Conservation (phyloP, 2,888 invertebrate species). For the Andrena haemorrhoa region DNA sequence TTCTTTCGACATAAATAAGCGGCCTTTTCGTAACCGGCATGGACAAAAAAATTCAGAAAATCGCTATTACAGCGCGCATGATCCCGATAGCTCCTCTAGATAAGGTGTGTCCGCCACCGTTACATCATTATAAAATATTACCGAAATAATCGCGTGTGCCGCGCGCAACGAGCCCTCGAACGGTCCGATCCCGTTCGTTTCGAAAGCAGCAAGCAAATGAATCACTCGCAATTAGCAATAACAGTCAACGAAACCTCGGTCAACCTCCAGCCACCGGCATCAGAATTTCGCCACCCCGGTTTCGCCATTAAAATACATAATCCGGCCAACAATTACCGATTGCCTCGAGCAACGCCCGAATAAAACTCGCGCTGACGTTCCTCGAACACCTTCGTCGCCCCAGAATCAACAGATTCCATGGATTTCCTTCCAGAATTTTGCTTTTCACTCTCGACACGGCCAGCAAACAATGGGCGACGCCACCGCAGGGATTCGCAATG, state of each 20-base stretch:
- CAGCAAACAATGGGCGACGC: conserved; percentile 28
- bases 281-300: not conserved
- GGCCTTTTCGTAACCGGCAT: not conserved
- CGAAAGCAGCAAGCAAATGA: not conserved
- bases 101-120: not conserved
- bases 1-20: not conserved
- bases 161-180: not conserved
- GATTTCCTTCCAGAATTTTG: not conserved
- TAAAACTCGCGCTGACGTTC: too few relatives aligned
- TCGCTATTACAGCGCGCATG: not conserved
- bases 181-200: not conserved
- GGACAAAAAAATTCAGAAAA: not conserved
- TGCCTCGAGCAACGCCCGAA: not conserved
- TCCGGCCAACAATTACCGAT: not conserved
- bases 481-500: conserved; percentile 33
- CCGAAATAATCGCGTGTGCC: not conserved
- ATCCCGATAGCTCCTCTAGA: not conserved
- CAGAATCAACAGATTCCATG: too few relatives aligned
- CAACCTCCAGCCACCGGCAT: not conserved
- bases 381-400: too few relatives aligned
- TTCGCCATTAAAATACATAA: not conserved
- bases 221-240: not conserved
- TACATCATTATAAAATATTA: not conserved
- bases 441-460: not conserved
- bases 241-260: not conserved